Base-by-base conservation (phyloP, 2,113 vertebrate species). In the Callipepla squamata region DNA sequence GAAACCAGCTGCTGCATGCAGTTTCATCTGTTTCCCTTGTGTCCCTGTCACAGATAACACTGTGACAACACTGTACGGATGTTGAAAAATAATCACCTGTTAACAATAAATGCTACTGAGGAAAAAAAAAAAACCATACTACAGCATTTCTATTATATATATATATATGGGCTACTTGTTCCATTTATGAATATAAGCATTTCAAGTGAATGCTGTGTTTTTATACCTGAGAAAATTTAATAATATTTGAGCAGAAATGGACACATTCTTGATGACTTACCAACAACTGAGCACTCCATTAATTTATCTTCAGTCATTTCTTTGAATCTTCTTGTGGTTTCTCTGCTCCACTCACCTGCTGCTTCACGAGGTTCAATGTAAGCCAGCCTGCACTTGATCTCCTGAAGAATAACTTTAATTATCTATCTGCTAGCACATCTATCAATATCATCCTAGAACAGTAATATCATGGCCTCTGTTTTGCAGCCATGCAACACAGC, bases 321-420 rank as follows among this genome's bases (percentile, higher is more conserved):
- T 97, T 98, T 95, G 97, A 99, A 99, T 83, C 97, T 97, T 87
- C 96, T 58, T 42, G 95, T 98, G 92, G 98, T 98, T 83, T 96
- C 76, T 48, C 94, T 95, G 42, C 93, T 98, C 99, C 99, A 99
- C 6, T 91, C 94, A 18, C 80, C 53, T 93, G 94, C 94, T 61
- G 69, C 96, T 75, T 97, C 88, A 50, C 77, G 91, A 84, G 98
- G 98, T 92, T 96, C 91, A 91, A 99, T 97, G 72, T 96, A 97
- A 55, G 98, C 97, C 95, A 99, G 96, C 78, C 97, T 98, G 97
- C 98, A 99, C 85, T 96, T 97, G 81, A 99, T 96, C 23, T 98
- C 99, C 99, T 99, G 42, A 90, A 80, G 61, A 84, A 30, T 44
- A 93, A 83, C 34, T 53, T 58, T 94, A 82, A 95, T 81, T 69